Evolutionary conservation across 2,113 vertebrate species (phyloP), one percentile per base, ranked within the genome.

Genomic region (Cyrtonyx montezumae): DNA sequence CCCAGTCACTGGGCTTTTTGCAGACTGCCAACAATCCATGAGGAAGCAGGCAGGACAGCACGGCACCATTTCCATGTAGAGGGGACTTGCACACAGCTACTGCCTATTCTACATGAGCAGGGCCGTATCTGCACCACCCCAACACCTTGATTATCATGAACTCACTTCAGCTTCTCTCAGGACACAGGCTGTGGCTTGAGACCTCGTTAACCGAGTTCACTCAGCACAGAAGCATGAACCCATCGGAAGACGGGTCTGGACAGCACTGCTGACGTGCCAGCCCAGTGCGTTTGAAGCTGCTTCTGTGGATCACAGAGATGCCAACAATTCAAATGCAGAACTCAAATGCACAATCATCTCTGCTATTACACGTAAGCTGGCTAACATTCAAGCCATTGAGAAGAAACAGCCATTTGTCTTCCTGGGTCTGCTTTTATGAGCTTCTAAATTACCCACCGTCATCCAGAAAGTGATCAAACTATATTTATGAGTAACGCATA

Each of bases 401-500:
- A 69, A 46, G 32, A 30, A 68, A 79, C 11, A 46, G 77, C 58
- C 87, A 58, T 42, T 85, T 93, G 30, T 81, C 90, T 65, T 62
- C 37, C 46, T 6, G 61, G 74, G 70, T 90, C 32, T 34, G 85
- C 67, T 48, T 70, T 7, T 13, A 25, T 0, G 22, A 91, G 43
- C 40, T 93, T 73, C 65, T 63, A 36, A 83, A 93, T 74, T 80
- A 84, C 79, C 74, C 51, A 56, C 70, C 34, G 25, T 74, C 77
- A 90, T 43, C 40, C 65, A 56, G 30, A 88, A 91, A 85, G 71
- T 32, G 56, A 28, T 70, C 74, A 93, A 88, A 63, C 55, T 85
- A 36, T 70, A 91, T 66, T 90, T 84, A 74, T 76, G 88, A 77
- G 42, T 65, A 68, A 79, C 66, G 63, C 82, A 89, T 91, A 96